Evolutionary conservation across 2,113 vertebrate species (phyloP).

Genomic region (Heterocephalus glaber): DNA sequence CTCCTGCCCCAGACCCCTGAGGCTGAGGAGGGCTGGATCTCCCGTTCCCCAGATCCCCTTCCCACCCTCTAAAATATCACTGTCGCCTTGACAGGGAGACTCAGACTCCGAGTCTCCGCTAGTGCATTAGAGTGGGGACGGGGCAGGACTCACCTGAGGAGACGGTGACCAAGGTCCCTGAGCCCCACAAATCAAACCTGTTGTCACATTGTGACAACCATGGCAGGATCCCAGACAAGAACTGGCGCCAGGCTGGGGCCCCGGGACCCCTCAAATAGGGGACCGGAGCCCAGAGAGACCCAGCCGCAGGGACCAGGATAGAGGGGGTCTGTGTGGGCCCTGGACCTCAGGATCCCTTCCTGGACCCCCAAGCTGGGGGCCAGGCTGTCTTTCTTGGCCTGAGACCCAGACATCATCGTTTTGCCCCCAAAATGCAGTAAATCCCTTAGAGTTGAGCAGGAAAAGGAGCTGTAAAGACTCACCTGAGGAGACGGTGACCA

Average conservation of each 20-base stretch:
- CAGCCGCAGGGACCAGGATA: not conserved
- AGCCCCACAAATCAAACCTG: slow-evolving; percentile 80
- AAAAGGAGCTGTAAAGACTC: slow-evolving; percentile 60
- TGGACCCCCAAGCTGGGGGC: not conserved
- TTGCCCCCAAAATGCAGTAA: not conserved
- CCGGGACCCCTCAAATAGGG: not conserved
- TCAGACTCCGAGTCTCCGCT: not conserved
- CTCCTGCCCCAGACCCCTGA: rapidly evolving
- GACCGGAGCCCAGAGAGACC: not conserved
- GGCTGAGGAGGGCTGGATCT: not conserved
- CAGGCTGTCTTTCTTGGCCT: not conserved
- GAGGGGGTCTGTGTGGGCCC: not conserved
- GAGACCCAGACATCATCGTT: not conserved
- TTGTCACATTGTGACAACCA: not conserved
- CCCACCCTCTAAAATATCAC: not conserved
- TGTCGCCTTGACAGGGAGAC: rapidly evolving
- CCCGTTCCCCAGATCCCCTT: not conserved
- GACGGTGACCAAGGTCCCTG: slow-evolving; percentile 54
- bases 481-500: slow-evolving; percentile 86
- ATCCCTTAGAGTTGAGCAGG: not conserved
- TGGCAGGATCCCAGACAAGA: not conserved
- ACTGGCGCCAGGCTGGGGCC: rapidly evolving
- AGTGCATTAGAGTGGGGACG: not conserved
- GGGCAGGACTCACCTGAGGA: slow-evolving; percentile 67
- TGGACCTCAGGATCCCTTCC: rapidly evolving